Conservation (phyloP, 2,113 vertebrate species). For the Formicarius rufipectus region DNA sequence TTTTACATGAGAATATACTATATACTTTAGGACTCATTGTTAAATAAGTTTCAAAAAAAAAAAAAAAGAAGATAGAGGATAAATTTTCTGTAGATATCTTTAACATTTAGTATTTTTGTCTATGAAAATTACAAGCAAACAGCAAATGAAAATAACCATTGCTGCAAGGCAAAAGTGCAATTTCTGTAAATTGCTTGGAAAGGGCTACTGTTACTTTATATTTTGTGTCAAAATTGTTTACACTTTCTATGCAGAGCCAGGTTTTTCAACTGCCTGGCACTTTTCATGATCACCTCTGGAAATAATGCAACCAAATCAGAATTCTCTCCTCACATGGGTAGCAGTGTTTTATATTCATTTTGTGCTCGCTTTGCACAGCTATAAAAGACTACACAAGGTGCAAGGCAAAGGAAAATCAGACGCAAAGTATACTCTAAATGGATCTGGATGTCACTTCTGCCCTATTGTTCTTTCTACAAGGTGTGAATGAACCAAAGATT, state of each 20-base stretch:
- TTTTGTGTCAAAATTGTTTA: slow-evolving; percentile 30
- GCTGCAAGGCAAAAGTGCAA: neutral
- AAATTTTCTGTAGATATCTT: neutral
- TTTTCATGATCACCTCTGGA: slow-evolving; percentile 20
- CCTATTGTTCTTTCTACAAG: slow-evolving; percentile 65
- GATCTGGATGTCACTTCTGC: slow-evolving; percentile 60
- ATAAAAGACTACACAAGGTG: slow-evolving; percentile 40
- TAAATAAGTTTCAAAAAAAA: neutral
- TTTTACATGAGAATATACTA: neutral
- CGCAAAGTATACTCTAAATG: slow-evolving; percentile 34
- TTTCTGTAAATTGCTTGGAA: neutral
- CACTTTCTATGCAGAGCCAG: neutral
- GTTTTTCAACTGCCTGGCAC: slow-evolving; percentile 8
- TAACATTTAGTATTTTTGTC: neutral
- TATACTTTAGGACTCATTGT: neutral
- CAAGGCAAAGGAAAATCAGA: slow-evolving; percentile 34
- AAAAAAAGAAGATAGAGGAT: neutral
- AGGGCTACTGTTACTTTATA: neutral
- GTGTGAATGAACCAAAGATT: slow-evolving; percentile 65
- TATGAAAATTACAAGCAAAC: neutral
- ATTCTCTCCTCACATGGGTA: neutral
- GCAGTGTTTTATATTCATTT: slow-evolving; percentile 12
- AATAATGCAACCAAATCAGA: slow-evolving; percentile 44
- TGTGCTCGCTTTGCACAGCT: slow-evolving; percentile 38
- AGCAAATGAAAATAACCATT: neutral